phyloP scores from a whole-genome alignment of 2,113 vertebrate genomes.

The Hypocryptadius cinnamomeus region DNA sequence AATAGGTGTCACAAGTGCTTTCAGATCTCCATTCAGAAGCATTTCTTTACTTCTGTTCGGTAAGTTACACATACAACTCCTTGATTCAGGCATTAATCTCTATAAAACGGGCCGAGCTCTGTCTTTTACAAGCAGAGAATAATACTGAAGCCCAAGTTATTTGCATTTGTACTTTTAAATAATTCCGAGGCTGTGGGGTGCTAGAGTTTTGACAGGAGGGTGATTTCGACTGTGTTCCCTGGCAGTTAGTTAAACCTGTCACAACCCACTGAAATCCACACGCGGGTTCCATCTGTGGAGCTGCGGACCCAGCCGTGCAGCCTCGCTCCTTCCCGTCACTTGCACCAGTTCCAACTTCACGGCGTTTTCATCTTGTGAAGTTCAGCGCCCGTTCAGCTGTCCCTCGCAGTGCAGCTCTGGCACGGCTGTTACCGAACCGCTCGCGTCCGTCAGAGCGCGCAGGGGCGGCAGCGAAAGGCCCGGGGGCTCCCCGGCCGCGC shows the following conservation, averaged over 20 bases:
- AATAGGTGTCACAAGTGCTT: not conserved
- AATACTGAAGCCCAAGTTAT: not conserved
- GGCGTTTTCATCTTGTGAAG: accelerated
- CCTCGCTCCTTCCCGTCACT: not conserved
- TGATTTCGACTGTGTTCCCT: not conserved
- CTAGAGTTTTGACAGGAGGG: not conserved
- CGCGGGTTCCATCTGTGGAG: not conserved
- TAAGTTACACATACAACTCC: not conserved
- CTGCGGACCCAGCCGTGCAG: not conserved
- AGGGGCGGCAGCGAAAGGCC: not conserved
- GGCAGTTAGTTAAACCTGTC: not conserved
- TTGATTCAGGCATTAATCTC: not conserved
- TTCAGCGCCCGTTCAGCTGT: accelerated
- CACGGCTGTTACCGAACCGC: accelerated
- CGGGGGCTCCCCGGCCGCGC: not conserved
- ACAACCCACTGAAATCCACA: not conserved
- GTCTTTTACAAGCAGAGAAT: not conserved
- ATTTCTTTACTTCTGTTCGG: not conserved
- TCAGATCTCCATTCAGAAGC: not conserved
- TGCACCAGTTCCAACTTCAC: not conserved
- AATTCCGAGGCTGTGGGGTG: not conserved
- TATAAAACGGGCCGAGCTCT: not conserved
- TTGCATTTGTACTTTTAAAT: not conserved
- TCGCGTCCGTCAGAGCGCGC: not conserved
- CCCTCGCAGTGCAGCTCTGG: not conserved